Evolutionary conservation across 1,140 invertebrate species (phyloP), one percentile per base, ranked within the genome.

Genomic region (Chionoecetes opilio): DNA sequence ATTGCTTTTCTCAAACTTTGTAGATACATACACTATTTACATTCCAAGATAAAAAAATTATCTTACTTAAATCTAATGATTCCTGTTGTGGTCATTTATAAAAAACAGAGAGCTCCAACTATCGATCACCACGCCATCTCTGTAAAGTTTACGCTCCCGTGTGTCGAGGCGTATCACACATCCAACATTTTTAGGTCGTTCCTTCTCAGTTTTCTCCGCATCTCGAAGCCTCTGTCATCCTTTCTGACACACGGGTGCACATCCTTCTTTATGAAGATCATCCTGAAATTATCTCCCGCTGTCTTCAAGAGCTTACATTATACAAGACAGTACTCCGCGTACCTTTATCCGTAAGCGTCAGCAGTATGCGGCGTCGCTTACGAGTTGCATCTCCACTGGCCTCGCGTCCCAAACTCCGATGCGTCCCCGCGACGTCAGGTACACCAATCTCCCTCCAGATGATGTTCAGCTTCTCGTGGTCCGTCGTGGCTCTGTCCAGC

Each of bases 121-220:
- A 21, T 91, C 53, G 3, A 31, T 91, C 31, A 91, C 34, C 0
- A 34, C 90, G 3, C 53, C 53, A 34, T 91, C 46, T 0, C 29
- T 2, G 17, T 75, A 75, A 29, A 91, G 1, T 31, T 91, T 53
- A 32, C 29, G 26, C 14, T 63, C 53, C 34, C 38, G 8, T 31
- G 46, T 31, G 5, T 35, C 46, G 3, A 75, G 31, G 3, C 31
- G n/a, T 2, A 91, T 32, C 2, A 31, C 53, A 91, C 63, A 75
- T 41, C 90, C 90, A 31, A 14, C 90, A 6, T 91, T 91, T 26
- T 91, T 31, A 1, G 90, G 90, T 1, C 38, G 46, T 21, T 91
- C 90, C 90, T 75, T 75, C n/a, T 75, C 90, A 6, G 46, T 31
- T 32, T 63, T 91, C 29, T 91, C 41, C 17, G 29, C 53, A 34